A percentile compares a stretch with the other conserved stretches of the same genome.
phyloP scores from a whole-genome alignment of 2,888 invertebrate genomes.

The Theodoxus fluviatilis region DNA sequence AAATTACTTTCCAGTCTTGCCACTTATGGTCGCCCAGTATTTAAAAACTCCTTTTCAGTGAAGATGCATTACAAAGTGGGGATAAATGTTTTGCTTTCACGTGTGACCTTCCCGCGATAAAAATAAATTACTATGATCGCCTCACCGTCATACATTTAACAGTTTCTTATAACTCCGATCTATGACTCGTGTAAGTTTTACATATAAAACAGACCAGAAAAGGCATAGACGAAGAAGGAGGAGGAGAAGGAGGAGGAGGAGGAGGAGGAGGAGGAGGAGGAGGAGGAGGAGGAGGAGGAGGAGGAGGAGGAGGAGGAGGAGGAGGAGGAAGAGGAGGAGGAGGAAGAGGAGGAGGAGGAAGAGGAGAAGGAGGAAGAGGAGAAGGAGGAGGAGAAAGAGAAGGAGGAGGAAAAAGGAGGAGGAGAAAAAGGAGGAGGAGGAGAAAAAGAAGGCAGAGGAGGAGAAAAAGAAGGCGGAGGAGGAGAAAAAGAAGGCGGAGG shows the following conservation, averaged over 20 bases:
- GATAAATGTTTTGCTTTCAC: too few species aligned
- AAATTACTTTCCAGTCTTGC: too few species aligned
- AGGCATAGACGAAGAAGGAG: not conserved
- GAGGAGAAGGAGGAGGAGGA: not conserved
- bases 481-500: not conserved
- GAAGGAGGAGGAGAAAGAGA: not conserved
- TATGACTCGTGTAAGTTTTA: too few species aligned
- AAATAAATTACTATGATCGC: too few species aligned
- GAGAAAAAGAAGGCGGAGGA: not conserved
- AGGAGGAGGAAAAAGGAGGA: not conserved
- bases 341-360: not conserved
- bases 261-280: not conserved
- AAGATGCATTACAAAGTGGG: too few species aligned
- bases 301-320: not conserved
- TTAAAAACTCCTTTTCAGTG: too few species aligned
- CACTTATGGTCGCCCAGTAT: too few species aligned
- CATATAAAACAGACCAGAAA: not conserved
- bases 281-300: not conserved
- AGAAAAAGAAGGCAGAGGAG: not conserved
- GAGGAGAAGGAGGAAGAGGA: not conserved
- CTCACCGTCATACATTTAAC: too few species aligned
- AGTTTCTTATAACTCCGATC: too few species aligned
- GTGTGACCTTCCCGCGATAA: too few species aligned
- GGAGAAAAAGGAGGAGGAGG: not conserved
- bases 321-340: not conserved